These are phyloP conservation scores for Hylaeus volcanicus DNA, from an alignment of 1,140 invertebrate species.

Conservation along the genomic window DNA sequence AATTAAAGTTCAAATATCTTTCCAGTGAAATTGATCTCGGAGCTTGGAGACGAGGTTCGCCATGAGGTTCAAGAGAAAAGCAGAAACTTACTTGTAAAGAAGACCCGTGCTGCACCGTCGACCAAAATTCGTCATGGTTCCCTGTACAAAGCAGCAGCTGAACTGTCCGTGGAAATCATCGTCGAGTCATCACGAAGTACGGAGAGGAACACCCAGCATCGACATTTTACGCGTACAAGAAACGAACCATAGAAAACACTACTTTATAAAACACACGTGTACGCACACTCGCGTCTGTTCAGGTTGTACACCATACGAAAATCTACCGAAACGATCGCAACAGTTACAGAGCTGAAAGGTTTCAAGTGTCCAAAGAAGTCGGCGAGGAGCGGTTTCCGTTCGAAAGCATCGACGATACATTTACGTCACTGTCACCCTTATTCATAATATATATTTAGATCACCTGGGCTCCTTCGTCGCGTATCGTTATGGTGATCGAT, in stretches of 20 bases:
- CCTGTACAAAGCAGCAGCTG: neutral
- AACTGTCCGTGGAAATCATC: neutral
- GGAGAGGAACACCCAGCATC: no score
- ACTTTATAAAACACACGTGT: neutral
- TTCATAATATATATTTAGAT: neutral
- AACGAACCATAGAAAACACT: neutral
- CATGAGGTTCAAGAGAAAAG: no score
- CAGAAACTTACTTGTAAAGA: conserved; percentile 29
- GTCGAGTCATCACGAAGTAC: neutral
- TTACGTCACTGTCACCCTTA: neutral
- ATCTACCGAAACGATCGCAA: neutral
- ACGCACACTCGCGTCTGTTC: neutral
- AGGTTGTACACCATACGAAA: neutral
- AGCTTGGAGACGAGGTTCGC: no score
- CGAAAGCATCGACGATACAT: neutral
- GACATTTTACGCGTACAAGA: neutral
- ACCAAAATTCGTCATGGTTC: conserved; percentile 33
- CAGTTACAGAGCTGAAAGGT: neutral
- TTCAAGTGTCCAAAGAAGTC: neutral
- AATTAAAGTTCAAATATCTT: no score
- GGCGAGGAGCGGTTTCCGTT: neutral
- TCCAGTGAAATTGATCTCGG: no score
- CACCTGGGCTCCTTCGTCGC: neutral
- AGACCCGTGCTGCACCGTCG: neutral
- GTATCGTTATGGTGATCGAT: conserved; percentile 21